These are phyloP conservation scores for Nephrotoma guestfalica DNA, from an alignment of 2,888 invertebrate genomes.

Conservation along the genomic window DNA sequence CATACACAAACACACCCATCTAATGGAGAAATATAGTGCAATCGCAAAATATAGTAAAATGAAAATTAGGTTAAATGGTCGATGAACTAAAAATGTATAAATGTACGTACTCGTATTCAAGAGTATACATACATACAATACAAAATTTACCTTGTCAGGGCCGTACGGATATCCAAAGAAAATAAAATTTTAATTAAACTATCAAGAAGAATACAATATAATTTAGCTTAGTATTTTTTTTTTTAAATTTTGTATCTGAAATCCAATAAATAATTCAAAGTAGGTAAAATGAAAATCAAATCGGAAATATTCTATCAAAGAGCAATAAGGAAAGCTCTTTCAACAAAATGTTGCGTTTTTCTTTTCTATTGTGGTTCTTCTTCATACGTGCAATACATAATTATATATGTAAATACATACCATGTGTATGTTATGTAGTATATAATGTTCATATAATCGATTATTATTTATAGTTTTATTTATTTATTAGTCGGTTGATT, in stretches of 20 bases:
- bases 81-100: neutral
- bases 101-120: neutral
- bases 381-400: neutral
- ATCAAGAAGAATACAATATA: neutral
- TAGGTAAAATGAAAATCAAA: neutral
- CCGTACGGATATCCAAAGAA: neutral
- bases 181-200: neutral
- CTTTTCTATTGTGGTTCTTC: neutral
- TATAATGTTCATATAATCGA: neutral
- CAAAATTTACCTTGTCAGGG: conserved; percentile 2
- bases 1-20: neutral
- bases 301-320: neutral
- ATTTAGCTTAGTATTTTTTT: neutral
- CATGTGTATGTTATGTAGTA: neutral
- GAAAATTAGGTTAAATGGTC: conserved; percentile 3
- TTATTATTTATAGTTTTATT: neutral
- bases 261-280: neutral
- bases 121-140: neutral
- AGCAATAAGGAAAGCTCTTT: neutral
- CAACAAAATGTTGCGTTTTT: neutral
- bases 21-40: neutral
- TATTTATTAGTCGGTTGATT: neutral
- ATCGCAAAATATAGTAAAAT: neutral
- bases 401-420: neutral
- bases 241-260: neutral